phyloP scores from a whole-genome alignment of 53 echinoderm and acorn worm genomes.

The Arbacia lixula region DNA sequence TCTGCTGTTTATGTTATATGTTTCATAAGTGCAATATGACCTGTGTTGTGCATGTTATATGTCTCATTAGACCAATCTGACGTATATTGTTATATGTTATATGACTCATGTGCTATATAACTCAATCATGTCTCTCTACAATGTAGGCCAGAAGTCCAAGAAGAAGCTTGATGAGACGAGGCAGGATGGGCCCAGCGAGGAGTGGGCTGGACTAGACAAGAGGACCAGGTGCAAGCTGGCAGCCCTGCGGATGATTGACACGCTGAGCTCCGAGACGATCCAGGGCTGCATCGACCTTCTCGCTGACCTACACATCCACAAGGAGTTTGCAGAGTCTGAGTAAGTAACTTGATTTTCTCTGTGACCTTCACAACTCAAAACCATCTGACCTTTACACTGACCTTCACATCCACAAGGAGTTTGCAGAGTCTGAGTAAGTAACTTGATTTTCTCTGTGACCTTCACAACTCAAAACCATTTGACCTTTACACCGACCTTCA shows the following conservation, averaged over 20 bases:
- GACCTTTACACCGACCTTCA: too few species aligned
- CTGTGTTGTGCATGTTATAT: too few species aligned
- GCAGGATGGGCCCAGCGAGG: not conserved
- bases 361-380: too few species aligned
- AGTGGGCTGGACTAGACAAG: conserved; percentile 59
- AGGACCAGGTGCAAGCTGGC: conserved; percentile 74
- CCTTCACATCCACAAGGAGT: not conserved
- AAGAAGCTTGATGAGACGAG: not conserved
- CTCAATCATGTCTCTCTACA: too few species aligned
- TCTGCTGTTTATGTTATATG: too few species aligned
- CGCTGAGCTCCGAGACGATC: conserved; percentile 88
- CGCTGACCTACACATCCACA: conserved; percentile 82
- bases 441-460: too few species aligned
- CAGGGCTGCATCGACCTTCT: conserved; percentile 91
- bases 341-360: conserved; percentile 59
- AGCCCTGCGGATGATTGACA: conserved; percentile 82
- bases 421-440: too few species aligned
- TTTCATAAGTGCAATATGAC: too few species aligned
- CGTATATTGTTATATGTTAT: too few species aligned
- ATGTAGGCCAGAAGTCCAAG: conserved; percentile 18
- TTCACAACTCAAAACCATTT: too few species aligned
- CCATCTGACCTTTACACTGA: not conserved
- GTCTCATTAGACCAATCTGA: too few species aligned
- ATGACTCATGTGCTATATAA: too few species aligned
- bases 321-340: conserved; percentile 96